Conservation (phyloP, 30 jellyfish, hydroid and myxozoan species). For the Morbakka virulenta region DNA sequence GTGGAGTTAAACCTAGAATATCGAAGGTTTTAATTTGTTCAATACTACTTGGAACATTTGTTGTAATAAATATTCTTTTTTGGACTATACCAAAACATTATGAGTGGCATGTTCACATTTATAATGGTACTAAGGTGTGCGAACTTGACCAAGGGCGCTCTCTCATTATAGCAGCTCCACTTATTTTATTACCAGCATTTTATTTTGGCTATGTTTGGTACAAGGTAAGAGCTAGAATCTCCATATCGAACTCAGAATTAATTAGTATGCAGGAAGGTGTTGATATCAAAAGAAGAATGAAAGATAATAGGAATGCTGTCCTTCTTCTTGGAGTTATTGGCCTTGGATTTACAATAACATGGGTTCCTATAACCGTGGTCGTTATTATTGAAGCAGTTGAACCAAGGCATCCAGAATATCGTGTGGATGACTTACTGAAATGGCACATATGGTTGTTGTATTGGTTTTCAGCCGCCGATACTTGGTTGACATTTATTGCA, state of each 20-base stretch:
- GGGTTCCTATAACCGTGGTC: slow-evolving; percentile 23
- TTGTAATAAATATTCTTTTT: background rate
- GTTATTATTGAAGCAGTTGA: background rate
- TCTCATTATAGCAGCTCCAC: background rate
- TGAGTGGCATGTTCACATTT: slow-evolving; percentile 32
- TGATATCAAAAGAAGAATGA: slow-evolving; percentile 3
- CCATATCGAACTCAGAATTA: background rate
- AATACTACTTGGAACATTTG: background rate
- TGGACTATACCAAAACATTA: slow-evolving; percentile 23
- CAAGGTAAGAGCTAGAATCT: background rate
- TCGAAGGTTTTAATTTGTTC: background rate
- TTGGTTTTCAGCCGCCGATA: slow-evolving; percentile 19
- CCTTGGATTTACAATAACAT: slow-evolving; percentile 24
- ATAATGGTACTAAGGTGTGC: background rate
- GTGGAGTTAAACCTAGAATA: background rate
- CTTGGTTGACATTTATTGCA: slow-evolving; percentile 35
- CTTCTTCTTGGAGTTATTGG: slow-evolving; percentile 16
- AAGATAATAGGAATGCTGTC: slow-evolving; percentile 9
- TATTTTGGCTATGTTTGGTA: background rate
- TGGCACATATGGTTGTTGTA: slow-evolving; percentile 45
- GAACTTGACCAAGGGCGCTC: background rate
- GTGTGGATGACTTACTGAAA: background rate
- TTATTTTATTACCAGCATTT: slow-evolving; percentile 21
- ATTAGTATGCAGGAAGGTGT: background rate
- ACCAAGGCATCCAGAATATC: background rate